Evolutionary conservation across 30 jellyfish, hydroid and myxozoan species (phyloP), one percentile per base, ranked within the genome.

Genomic region (Chrysaora quinquecirrha): DNA sequence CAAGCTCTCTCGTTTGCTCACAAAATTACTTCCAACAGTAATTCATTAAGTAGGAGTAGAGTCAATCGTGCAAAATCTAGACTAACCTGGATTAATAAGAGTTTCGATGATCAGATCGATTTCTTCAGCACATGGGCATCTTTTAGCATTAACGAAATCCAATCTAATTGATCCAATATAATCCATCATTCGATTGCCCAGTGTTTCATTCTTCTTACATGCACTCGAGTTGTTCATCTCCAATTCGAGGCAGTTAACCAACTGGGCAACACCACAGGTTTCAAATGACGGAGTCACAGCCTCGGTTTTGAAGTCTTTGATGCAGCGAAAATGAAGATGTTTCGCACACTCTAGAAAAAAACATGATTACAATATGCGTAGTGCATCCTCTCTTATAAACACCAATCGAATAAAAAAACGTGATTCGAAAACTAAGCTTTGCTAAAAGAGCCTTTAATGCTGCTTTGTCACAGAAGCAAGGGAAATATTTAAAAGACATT

Each of bases 71-170:
- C n/a, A n/a, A n/a, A n/a, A n/a, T n/a, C n/a, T n/a, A 22, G 2
- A 22, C 83, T n/a, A 65, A 82, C 92, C 92, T 48, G 85, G 92
- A 33, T 68, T 64, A 1, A 54, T 52, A 11, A 82, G 63, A 10
- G 73, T 33, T 28, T 82, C 80, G 49, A 82, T 82, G 65, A 82
- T 21, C 34, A 16, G 34, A 27, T 50, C 92, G 31, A 69, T 16
- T 1, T 82, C 92, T 34, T 82, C 71, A n/a, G 76, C 80, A 34
- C 28, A n/a, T 2, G 92, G 92, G 47, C 92, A 82, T 43, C 75
- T 70, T 56, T 33, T 68, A 4, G 85, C 78, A 0, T 69, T 46
- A 48, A 50, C 80, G 25, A 82, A 82, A 68, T 82, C 78, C 25
- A 71, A 70, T 43, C 54, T 56, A 28, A 82, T 71, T 7, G 92